Conservation (phyloP, 2,113 vertebrate species). For the Pluvialis apricaria region DNA sequence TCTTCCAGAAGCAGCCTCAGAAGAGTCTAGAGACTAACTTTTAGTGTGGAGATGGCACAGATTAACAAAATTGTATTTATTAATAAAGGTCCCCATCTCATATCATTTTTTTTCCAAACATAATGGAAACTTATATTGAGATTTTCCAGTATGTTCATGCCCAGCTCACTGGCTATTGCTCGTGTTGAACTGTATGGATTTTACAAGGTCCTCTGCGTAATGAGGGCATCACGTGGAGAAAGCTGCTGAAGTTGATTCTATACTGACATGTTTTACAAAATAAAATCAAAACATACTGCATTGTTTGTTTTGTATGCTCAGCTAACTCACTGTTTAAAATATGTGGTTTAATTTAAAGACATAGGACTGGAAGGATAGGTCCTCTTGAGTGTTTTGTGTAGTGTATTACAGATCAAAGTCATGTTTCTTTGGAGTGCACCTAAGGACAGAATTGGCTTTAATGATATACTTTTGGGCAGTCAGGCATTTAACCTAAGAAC, state of each 20-base stretch:
- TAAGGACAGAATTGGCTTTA: not conserved
- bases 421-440: not conserved
- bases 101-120: not conserved
- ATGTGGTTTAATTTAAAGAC: not conserved
- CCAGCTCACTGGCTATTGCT: not conserved
- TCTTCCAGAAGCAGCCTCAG: not conserved
- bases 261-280: not conserved
- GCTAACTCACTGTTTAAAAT: not conserved
- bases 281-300: not conserved
- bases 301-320: not conserved
- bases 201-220: not conserved
- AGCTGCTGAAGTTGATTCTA: not conserved
- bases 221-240: not conserved
- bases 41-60: not conserved
- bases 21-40: not conserved
- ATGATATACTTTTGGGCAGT: not conserved
- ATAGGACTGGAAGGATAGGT: not conserved
- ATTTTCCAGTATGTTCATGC: not conserved
- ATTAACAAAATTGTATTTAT: not conserved
- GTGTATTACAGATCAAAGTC: not conserved
- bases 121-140: not conserved
- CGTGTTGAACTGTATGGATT: rapidly evolving
- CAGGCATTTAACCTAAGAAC: not conserved
- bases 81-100: not conserved
- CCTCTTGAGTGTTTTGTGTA: not conserved